Evolutionary conservation across 64 coral and sea anemone genomes (phyloP), one percentile per base, ranked within the genome.

Genomic region (Montipora cactus): DNA sequence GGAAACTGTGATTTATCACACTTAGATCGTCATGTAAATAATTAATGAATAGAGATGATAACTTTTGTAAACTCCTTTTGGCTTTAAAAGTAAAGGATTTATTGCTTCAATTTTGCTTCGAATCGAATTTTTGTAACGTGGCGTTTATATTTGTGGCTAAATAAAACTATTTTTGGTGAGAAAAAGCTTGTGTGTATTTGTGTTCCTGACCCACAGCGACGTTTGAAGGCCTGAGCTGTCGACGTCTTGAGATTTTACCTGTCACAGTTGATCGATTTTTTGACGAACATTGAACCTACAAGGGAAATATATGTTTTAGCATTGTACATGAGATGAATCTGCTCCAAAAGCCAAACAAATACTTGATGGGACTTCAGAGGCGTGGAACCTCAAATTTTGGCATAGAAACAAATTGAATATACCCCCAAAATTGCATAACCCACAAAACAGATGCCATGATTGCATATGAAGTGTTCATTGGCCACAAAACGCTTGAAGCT

Each of bases 291-390:
- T 45, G 64, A 11, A 68, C 82, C 82, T 86, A 86, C 82, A 86
- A 86, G 66, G 82, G 44, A 86, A 86, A 86, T 86, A 66, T 86
- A 66, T 86, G 82, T 86, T 86, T 86, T 71, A 51, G 66, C 45
- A 71, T 86, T 86, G 11, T 67, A 86, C 62, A 86, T 23, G 64
- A 86, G 64, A 49, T 72, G 18, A 67, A 86, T 4, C 45, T 3
- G 37, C 45, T 50, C 64, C 13, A 10, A 72, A 46, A 50, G 67
- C 67, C 82, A 86, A 86, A 86, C 64, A 71, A 86, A 86, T 21
- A 86, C 7, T 71, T 50, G 47, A 47, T 70, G 64, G 44, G 47
- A 51, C 45, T 22, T 86, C 62, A 70, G 46, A n/a, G 47, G 66
- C 21, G 46, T 49, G 3, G 67, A 86, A 49, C 7, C 66, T 71